phyloP scores from a whole-genome alignment of 2,113 vertebrate species.

The Oreochromis niloticus region DNA sequence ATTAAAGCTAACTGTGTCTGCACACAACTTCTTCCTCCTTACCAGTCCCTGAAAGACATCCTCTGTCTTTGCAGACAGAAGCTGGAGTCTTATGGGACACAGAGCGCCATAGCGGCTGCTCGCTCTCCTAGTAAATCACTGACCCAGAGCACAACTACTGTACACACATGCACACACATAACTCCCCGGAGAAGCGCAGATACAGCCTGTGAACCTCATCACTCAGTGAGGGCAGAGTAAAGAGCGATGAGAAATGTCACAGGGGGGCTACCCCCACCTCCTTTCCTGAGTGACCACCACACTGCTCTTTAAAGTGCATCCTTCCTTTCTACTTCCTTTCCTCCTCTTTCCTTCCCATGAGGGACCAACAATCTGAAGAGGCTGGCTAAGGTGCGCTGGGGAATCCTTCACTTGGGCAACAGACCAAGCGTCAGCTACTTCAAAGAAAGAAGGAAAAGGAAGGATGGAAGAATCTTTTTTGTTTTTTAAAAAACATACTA shows the following conservation, averaged over 20 bases:
- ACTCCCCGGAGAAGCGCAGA: constrained; percentile 27
- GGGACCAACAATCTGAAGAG: constrained; percentile 31
- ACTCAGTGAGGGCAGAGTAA: constrained; percentile 33
- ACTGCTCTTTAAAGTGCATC: constrained; percentile 53
- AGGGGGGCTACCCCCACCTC: not conserved
- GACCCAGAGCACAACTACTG: constrained; percentile 50
- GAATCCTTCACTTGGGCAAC: not conserved
- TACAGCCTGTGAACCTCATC: constrained; percentile 59
- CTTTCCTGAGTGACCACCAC: constrained; percentile 44
- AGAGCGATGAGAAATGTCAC: constrained; percentile 42
- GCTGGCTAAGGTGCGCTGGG: not conserved
- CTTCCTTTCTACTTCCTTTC: constrained; percentile 44
- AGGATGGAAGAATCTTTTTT: not conserved
- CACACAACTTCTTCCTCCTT: not conserved
- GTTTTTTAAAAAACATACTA: not conserved
- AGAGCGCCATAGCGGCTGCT: constrained; percentile 27
- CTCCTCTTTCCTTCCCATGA: constrained; percentile 28
- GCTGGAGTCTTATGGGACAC: constrained; percentile 26
- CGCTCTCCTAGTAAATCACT: constrained; percentile 43
- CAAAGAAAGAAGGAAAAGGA: constrained; percentile 7
- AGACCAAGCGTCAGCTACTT: not conserved
- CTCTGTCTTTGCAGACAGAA: constrained; percentile 15
- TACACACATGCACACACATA: constrained; percentile 28
- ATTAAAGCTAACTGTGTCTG: not conserved
- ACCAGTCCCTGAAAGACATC: constrained; percentile 6